phyloP scores from a whole-genome alignment of 2,888 invertebrate genomes.

The Conchocele bisecta region DNA sequence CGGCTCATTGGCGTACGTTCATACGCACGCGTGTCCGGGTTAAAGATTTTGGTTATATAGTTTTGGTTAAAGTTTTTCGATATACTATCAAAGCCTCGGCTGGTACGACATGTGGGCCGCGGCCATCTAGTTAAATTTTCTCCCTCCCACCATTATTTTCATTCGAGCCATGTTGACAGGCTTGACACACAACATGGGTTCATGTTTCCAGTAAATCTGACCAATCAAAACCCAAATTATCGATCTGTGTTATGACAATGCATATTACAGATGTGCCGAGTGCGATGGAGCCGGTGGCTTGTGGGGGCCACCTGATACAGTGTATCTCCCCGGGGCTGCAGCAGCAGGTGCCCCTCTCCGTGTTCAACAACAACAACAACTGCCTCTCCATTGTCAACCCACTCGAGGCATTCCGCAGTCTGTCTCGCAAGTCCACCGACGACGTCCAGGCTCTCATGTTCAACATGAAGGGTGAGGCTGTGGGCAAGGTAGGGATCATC shows the following conservation, averaged over 20 bases:
- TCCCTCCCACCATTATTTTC: background rate
- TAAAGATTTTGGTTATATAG: too few relatives aligned
- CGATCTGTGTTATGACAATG: too few relatives aligned
- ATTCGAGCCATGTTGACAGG: too few relatives aligned
- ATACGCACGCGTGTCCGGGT: background rate
- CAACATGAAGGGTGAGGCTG: constrained; percentile 51
- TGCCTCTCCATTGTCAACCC: constrained; percentile 45
- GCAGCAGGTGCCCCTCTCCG: constrained; percentile 6
- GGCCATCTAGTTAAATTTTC: too few relatives aligned
- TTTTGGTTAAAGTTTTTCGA: too few relatives aligned
- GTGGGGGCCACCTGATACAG: constrained; percentile 58
- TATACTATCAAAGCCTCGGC: too few relatives aligned
- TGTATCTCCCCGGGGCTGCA: constrained; percentile 39
- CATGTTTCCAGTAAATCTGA: too few relatives aligned
- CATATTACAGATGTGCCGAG: constrained; percentile 20
- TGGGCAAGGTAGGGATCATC: constrained; percentile 54
- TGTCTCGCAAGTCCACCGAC: constrained; percentile 36
- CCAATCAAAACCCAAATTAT: too few relatives aligned
- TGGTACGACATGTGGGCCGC: too few relatives aligned
- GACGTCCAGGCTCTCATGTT: constrained; percentile 54
- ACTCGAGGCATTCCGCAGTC: constrained; percentile 38
- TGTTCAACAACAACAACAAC: constrained; percentile 35
- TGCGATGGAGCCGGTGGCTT: constrained; percentile 29
- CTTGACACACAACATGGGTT: too few relatives aligned
- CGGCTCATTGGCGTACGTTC: too few relatives aligned